These are phyloP conservation scores for Syrista parreyssii DNA, from an alignment of 2,888 invertebrate genomes.

Conservation along the genomic window DNA sequence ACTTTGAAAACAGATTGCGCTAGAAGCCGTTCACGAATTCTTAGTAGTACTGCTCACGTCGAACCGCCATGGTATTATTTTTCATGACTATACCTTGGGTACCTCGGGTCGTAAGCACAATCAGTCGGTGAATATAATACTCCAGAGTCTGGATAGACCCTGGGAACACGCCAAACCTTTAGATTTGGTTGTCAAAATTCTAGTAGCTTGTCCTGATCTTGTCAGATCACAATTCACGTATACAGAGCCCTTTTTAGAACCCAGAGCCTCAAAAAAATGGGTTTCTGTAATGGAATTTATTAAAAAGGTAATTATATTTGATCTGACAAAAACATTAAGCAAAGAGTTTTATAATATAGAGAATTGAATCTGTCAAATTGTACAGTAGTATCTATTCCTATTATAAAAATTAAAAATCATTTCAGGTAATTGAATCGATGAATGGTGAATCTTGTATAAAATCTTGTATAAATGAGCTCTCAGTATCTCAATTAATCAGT, in stretches of 20 bases:
- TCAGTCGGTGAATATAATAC: slow-evolving; percentile 72
- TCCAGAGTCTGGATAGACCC: slow-evolving; percentile 75
- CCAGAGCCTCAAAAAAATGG: slow-evolving; percentile 63
- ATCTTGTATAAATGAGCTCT: slow-evolving; percentile 66
- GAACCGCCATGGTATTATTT: slow-evolving; percentile 81
- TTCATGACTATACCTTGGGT: slow-evolving; percentile 76
- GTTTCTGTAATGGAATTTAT: slow-evolving; percentile 53
- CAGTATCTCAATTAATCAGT: slow-evolving; percentile 68
- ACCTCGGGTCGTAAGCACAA: slow-evolving; percentile 72
- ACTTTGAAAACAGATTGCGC: slow-evolving; percentile 64
- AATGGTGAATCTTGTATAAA: slow-evolving; percentile 63
- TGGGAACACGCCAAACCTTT: slow-evolving; percentile 77
- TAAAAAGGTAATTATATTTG: slow-evolving; percentile 39
- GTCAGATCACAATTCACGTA: slow-evolving; percentile 73
- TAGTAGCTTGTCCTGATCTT: slow-evolving; percentile 79
- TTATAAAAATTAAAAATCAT: slow-evolving; percentile 10
- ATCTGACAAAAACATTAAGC: no score
- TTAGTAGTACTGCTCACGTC: slow-evolving; percentile 82
- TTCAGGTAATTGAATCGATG: slow-evolving; percentile 51
- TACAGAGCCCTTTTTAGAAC: slow-evolving; percentile 73
- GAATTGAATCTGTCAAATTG: no score
- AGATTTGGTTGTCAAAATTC: slow-evolving; percentile 73
- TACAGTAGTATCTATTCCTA: no score
- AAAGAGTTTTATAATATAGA: no score
- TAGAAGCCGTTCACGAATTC: slow-evolving; percentile 74